phyloP scores from a whole-genome alignment of 2,113 vertebrate genomes.

The Drymodes brunneopygia region DNA sequence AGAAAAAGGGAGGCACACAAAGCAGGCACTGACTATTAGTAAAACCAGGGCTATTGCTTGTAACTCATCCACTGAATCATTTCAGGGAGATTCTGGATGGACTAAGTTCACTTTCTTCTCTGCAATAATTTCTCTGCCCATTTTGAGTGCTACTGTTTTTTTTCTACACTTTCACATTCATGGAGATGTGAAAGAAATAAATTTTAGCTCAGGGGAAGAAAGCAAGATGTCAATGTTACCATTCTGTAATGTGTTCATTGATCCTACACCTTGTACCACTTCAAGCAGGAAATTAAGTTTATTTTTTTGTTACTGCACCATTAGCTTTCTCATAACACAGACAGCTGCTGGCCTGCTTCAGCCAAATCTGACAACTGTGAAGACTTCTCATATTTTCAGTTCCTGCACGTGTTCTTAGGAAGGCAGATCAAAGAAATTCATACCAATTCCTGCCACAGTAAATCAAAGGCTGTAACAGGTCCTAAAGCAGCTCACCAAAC shows the following conservation, averaged over 20 bases:
- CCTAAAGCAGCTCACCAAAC: neutral
- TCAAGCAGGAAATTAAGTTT: neutral
- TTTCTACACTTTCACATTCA: neutral
- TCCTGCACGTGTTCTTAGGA: neutral
- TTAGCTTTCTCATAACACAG: neutral
- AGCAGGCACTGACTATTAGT: neutral
- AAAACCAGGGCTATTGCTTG: neutral
- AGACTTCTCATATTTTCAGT: neutral
- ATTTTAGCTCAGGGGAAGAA: neutral
- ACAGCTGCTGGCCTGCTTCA: neutral
- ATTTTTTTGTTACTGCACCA: neutral
- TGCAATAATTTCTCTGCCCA: neutral
- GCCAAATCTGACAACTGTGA: neutral
- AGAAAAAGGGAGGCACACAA: neutral
- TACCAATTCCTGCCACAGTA: neutral
- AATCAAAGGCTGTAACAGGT: neutral
- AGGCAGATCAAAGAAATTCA: neutral
- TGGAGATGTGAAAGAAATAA: neutral
- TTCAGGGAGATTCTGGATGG: neutral
- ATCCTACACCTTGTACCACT: neutral
- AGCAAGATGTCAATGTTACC: neutral
- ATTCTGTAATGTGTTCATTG: neutral
- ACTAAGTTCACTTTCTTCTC: neutral
- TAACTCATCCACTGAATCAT: neutral
- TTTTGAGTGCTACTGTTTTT: neutral